Evolutionary conservation across 2,797 vertebrate genomes (phyloP), one percentile per base, ranked within the genome.

Genomic region (Chiloscyllium punctatum): DNA sequence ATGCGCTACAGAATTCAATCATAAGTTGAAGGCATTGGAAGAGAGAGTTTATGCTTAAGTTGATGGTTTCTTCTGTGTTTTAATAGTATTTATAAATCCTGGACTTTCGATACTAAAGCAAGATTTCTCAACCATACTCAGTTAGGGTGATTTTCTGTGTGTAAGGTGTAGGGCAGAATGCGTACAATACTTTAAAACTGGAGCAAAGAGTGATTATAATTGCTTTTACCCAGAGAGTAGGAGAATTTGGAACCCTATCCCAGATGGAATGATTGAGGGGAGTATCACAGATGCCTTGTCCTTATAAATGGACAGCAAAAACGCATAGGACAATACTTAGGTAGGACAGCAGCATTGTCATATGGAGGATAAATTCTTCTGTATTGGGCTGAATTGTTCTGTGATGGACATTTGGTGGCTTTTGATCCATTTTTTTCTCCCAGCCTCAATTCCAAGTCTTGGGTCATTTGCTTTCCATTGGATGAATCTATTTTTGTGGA

Each of bases 31-130:
- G 69, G 66, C 90, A 92, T 69, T 42, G n/a, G 90, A 92, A 69
- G 66, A 42, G n/a, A 92, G 42, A 68, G 62, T 92, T 92, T 92
- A 92, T 25, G 66, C 90, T 69, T 68, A 92, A 92, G n/a, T 68
- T 37, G 90, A 92, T 69, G 11, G 90, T 69, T 92, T 69, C n/a
- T 4, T 92, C 90, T 92, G 66, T 91, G 88, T 42, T 92, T 92
- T 92, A 92, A 92, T 69, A 42, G n/a, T 92, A 68, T 92, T 92
- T 92, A 68, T 69, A 69, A 92, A 92, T 92, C 90, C 42, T 69
- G 62, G 21, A 69, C 69, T 68, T 68, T 84, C 37, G 25, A 84
- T 48, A 48, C 82, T 68, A 69, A 92, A 42, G 66, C n/a, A 92
- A 92, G 66, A 69, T 69, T 42, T 25, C 66, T 69, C 90, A 69